Evolutionary conservation across 2,113 vertebrate species (phyloP).

Genomic region (Chunga burmeisteri): DNA sequence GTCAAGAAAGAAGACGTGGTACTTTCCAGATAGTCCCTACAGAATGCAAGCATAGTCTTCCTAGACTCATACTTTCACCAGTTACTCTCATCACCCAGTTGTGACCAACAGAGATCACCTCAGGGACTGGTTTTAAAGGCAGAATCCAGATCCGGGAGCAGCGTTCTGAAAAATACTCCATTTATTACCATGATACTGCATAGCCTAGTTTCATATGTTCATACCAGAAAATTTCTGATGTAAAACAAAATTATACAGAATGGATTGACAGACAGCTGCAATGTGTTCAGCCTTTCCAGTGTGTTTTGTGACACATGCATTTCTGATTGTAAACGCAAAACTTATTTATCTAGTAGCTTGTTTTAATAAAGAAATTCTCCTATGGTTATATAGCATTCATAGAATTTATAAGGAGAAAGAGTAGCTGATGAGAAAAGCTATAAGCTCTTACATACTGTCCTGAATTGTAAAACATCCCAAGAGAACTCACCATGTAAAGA

Average conservation of each 20-base stretch:
- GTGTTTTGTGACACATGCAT: neutral
- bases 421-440: slow-evolving; percentile 55
- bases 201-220: neutral
- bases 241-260: neutral
- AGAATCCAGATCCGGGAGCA: neutral
- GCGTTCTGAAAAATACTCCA: neutral
- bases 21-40: neutral
- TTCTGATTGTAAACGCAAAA: neutral
- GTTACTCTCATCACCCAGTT: no score
- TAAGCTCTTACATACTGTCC: slow-evolving; percentile 26
- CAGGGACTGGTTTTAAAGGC: neutral
- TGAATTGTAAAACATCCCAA: slow-evolving; percentile 37
- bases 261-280: neutral
- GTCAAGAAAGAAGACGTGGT: neutral
- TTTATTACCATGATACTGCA: neutral
- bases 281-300: neutral
- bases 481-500: slow-evolving; percentile 33
- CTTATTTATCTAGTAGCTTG: slow-evolving; percentile 18
- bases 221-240: neutral
- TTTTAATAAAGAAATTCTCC: slow-evolving; percentile 50
- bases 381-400: neutral
- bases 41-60: neutral
- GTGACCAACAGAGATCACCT: neutral
- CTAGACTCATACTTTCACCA: neutral
- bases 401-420: slow-evolving; percentile 49